Percentiles rank a stretch among this genome's conserved stretches.
phyloP scores from a whole-genome alignment of 1,140 invertebrate species.

The Drosophila paulistorum region DNA sequence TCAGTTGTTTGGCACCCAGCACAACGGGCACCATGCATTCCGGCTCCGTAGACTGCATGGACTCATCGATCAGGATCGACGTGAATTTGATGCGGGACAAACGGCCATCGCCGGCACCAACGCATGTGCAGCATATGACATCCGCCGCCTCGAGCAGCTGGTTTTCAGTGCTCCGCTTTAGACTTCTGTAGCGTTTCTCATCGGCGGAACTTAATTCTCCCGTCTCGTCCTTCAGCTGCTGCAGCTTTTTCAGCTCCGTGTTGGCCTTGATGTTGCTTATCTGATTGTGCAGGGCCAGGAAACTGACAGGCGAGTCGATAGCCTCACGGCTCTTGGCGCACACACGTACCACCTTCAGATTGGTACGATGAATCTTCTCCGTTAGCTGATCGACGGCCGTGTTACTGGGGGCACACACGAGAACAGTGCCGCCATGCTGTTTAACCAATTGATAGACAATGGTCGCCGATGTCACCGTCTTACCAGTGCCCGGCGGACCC shows the following conservation, averaged over 20 bases:
- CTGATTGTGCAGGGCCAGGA: constrained; percentile 98
- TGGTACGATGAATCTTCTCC: constrained; percentile 99
- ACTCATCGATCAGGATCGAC: constrained; percentile 99
- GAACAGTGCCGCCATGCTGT: constrained; percentile 95
- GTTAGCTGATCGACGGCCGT: constrained; percentile 99
- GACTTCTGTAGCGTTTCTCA: constrained; percentile 95
- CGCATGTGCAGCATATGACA: constrained; percentile 99
- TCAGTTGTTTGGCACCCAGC: constrained; percentile 97
- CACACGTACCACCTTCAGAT: constrained; percentile 97
- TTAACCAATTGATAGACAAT: constrained; percentile 99
- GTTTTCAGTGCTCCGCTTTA: constrained; percentile 96
- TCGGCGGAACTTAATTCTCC: constrained; percentile 97
- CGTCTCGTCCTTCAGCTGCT: constrained; percentile 98
- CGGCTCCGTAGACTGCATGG: constrained; percentile 97
- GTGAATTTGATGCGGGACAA: constrained; percentile 96
- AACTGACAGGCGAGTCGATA: constrained; percentile 98
- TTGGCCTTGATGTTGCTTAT: constrained; percentile 96
- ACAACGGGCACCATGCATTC: constrained; percentile 99
- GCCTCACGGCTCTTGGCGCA: constrained; percentile 99
- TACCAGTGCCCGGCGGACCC: constrained; percentile 95
- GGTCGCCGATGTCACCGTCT: constrained; percentile 99
- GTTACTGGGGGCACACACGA: constrained; percentile 99
- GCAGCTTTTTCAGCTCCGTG: constrained; percentile 96
- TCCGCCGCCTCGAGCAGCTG: constrained; percentile 97
- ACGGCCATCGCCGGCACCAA: constrained; percentile 98